phyloP scores from a whole-genome alignment of 1,140 invertebrate species.

The Hycleus phaleratus region DNA sequence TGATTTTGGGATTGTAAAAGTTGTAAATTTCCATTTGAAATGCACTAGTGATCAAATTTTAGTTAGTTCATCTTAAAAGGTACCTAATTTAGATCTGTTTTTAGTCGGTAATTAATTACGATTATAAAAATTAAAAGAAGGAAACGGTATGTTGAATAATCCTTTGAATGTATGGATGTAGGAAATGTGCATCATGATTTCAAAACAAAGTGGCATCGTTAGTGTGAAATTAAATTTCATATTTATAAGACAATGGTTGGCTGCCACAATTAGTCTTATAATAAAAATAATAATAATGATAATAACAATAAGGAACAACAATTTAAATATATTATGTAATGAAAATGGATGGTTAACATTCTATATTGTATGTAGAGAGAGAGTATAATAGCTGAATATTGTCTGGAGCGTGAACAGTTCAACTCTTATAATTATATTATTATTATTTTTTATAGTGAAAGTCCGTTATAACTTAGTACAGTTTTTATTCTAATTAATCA shows the following conservation, averaged over 20 bases:
- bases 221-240: background rate
- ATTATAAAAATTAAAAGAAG: too few relatives aligned
- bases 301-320: background rate
- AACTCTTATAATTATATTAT: background rate
- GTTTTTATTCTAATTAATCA: background rate
- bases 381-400: background rate
- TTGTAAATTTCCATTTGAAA: too few relatives aligned
- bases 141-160: background rate
- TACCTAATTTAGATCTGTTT: too few relatives aligned
- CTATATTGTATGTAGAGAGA: background rate
- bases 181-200: background rate
- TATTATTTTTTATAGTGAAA: slow-evolving; percentile 5
- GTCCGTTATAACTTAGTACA: background rate
- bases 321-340: background rate
- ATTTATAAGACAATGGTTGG: background rate
- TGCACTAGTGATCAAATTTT: too few relatives aligned
- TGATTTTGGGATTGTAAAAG: too few relatives aligned
- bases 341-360: too few relatives aligned
- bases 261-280: background rate
- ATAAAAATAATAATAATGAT: too few relatives aligned
- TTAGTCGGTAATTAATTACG: too few relatives aligned
- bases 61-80: too few relatives aligned
- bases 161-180: background rate
- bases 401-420: slow-evolving; percentile 1
- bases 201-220: background rate